Evolutionary conservation across 2,888 invertebrate species (phyloP).

Genomic region (Cyclophora punctaria): DNA sequence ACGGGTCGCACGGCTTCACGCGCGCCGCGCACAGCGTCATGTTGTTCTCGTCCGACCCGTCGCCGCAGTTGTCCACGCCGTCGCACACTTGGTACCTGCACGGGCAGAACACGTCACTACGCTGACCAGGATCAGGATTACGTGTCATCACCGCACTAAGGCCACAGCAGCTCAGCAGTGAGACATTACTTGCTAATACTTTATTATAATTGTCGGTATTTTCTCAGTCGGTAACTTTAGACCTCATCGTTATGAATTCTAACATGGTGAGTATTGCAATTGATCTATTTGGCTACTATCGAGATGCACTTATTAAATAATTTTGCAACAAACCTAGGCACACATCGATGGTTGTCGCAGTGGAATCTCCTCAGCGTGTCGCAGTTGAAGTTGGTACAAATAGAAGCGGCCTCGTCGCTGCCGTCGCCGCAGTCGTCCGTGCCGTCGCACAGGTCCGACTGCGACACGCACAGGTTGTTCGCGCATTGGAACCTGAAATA

Average conservation of each 20-base stretch:
- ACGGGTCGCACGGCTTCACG: conserved; percentile 83
- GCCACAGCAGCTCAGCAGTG: too few species aligned
- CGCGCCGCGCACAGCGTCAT: conserved; percentile 90
- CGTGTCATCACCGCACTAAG: too few species aligned
- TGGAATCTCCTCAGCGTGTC: conserved; percentile 89
- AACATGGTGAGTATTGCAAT: too few species aligned
- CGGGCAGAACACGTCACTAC: not conserved
- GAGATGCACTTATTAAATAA: not conserved
- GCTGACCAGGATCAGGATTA: not conserved
- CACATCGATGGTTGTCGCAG: conserved; percentile 91
- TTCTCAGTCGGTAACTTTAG: too few species aligned
- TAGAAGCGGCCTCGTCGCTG: conserved; percentile 87
- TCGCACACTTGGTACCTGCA: conserved; percentile 90
- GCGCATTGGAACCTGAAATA: conserved; percentile 87
- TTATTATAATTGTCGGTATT: too few species aligned
- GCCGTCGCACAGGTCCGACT: conserved; percentile 93
- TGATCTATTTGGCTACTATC: not conserved
- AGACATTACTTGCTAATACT: too few species aligned
- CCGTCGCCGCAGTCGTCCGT: conserved; percentile 94
- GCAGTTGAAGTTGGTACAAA: conserved; percentile 91
- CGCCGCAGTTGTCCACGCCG: conserved; percentile 93
- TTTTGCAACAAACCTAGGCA: conserved; percentile 71
- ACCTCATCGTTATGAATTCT: not conserved
- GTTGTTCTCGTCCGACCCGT: conserved; percentile 96
- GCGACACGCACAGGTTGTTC: conserved; percentile 93